Conservation (phyloP, 2,888 invertebrate genomes). For the Stegana nigrithorax region DNA sequence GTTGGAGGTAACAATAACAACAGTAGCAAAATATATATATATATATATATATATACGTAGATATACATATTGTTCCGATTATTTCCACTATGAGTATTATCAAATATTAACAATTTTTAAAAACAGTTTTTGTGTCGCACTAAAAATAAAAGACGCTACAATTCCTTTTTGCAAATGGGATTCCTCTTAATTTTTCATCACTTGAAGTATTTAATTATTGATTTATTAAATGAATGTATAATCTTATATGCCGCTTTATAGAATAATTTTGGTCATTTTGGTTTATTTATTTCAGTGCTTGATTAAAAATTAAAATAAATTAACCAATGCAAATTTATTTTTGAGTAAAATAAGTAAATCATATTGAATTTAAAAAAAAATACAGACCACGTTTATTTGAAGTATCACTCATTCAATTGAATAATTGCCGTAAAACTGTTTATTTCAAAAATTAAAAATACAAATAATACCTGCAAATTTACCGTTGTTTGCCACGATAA, state of each 20-base stretch:
- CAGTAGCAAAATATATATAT: no score
- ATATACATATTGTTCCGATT: no score
- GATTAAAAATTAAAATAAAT: background rate
- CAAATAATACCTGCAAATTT: constrained; percentile 17
- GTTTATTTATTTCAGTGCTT: background rate
- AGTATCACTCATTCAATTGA: constrained; percentile 4
- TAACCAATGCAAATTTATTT: constrained; percentile 12
- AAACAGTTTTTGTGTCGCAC: background rate
- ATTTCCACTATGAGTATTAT: no score
- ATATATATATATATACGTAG: no score
- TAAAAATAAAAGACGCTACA: background rate
- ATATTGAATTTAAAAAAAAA: background rate
- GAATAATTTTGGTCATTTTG: no score
- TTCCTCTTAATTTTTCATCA: no score
- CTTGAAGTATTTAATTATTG: no score
- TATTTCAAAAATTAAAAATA: background rate
- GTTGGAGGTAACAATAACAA: no score
- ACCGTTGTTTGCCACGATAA: background rate
- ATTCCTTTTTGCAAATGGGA: no score
- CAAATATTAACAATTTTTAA: background rate
- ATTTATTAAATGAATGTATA: no score
- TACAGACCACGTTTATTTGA: background rate
- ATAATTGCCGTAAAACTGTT: constrained; percentile 9
- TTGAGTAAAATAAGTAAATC: background rate
- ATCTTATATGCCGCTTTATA: no score